These are phyloP conservation scores for Dasypogon diadema DNA, from an alignment of 2,888 invertebrate species.

Conservation along the genomic window DNA sequence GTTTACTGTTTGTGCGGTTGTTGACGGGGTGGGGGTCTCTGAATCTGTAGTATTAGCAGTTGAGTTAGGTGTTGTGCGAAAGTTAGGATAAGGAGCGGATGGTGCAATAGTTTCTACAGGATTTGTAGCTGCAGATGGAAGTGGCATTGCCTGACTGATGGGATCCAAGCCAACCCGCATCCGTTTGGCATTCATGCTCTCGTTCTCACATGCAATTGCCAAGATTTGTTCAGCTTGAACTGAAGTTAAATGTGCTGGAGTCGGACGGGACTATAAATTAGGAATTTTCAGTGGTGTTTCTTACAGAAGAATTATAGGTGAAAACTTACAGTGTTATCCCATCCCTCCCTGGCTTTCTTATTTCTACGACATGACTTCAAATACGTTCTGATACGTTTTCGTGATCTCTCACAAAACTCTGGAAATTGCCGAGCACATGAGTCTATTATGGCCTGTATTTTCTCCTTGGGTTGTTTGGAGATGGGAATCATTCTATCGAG, in stretches of 20 bases:
- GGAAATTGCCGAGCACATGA: constrained; percentile 97
- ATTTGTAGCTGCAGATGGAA: constrained; percentile 64
- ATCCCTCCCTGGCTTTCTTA: constrained; percentile 90
- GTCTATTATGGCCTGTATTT: constrained; percentile 97
- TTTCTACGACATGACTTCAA: constrained; percentile 95
- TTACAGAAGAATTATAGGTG: too few species aligned
- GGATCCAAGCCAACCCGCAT: constrained; percentile 97
- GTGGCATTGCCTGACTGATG: constrained; percentile 87
- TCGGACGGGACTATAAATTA: constrained; percentile 83
- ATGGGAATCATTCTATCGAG: constrained; percentile 96
- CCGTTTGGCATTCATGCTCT: constrained; percentile 96
- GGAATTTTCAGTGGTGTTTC: too few species aligned
- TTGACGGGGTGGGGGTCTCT: constrained; percentile 53
- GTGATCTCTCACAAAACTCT: constrained; percentile 93
- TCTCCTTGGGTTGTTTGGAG: constrained; percentile 97
- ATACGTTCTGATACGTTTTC: constrained; percentile 95
- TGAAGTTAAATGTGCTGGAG: constrained; percentile 95
- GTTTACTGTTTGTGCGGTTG: constrained; percentile 61
- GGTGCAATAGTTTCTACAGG: constrained; percentile 59
- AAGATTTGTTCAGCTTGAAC: constrained; percentile 96
- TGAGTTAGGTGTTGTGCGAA: constrained; percentile 55
- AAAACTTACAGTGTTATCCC: constrained; percentile 90
- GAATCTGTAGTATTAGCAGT: constrained; percentile 41
- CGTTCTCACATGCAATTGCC: constrained; percentile 96
- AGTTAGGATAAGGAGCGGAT: constrained; percentile 54